These are phyloP conservation scores for Austrolebias charrua DNA, from an alignment of 2,797 vertebrate species.

Conservation along the genomic window DNA sequence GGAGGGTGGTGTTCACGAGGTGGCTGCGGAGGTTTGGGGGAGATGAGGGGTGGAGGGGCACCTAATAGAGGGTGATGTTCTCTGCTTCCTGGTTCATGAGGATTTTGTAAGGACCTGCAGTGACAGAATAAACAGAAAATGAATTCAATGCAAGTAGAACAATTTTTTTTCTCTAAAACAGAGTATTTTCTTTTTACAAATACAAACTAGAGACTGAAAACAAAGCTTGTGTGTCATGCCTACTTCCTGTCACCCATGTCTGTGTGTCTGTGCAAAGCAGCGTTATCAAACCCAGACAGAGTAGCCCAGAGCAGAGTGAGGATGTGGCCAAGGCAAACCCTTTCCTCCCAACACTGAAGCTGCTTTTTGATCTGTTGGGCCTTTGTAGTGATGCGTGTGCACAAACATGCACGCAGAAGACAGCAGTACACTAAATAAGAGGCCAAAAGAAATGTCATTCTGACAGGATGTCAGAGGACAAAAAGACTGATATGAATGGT, in stretches of 20 bases:
- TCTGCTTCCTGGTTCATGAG: slow-evolving; percentile 83
- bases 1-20: slow-evolving; percentile 80
- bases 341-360: slow-evolving; percentile 62
- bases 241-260: slow-evolving; percentile 38
- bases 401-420: slow-evolving; percentile 6
- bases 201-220: slow-evolving; percentile 18
- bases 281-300: slow-evolving; percentile 69
- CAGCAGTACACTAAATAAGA: slow-evolving; percentile 19
- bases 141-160: slow-evolving; percentile 18
- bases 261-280: slow-evolving; percentile 45
- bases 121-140: slow-evolving; percentile 25
- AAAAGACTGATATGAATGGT: slow-evolving; percentile 7
- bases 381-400: slow-evolving; percentile 47
- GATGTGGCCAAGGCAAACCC: slow-evolving; percentile 63
- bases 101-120: slow-evolving; percentile 83
- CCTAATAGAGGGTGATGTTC: slow-evolving; percentile 89
- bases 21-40: slow-evolving; percentile 90
- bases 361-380: slow-evolving; percentile 61
- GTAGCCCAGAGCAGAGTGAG: slow-evolving; percentile 65
- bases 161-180: slow-evolving; percentile 11
- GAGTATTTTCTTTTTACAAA: slow-evolving; percentile 14
- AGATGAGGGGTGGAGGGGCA: slow-evolving; percentile 94
- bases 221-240: slow-evolving; percentile 13
- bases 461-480: slow-evolving; percentile 28
- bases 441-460: slow-evolving; percentile 34